A percentile compares a stretch with the other conserved stretches of the same genome.
These are phyloP conservation scores for Drosophila demipolita DNA, from an alignment of 2,888 invertebrate species.

Conservation along the genomic window DNA sequence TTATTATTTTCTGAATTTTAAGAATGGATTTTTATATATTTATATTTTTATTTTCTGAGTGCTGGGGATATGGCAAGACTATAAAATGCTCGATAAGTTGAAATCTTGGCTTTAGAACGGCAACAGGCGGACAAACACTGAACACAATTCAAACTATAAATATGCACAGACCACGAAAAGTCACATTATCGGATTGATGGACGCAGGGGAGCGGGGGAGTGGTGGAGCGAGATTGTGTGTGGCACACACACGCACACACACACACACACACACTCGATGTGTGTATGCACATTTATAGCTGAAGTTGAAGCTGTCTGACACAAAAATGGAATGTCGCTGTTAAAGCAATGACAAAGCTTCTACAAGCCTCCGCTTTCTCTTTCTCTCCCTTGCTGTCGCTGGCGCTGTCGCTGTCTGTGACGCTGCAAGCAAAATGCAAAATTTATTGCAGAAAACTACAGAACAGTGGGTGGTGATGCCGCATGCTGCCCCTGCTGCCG, in stretches of 20 bases:
- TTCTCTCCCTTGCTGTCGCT: background rate
- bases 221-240: background rate
- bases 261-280: background rate
- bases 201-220: too few species aligned
- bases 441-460: slow-evolving; percentile 77
- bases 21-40: background rate
- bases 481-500: slow-evolving; percentile 11
- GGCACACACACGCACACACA: background rate
- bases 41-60: background rate
- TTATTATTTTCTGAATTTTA: background rate
- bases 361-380: background rate
- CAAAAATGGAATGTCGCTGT: slow-evolving; percentile 54
- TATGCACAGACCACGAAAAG: slow-evolving; percentile 60
- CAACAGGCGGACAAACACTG: slow-evolving; percentile 8
- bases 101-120: slow-evolving; percentile 16
- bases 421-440: slow-evolving; percentile 75
- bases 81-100: slow-evolving; percentile 24
- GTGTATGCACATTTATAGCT: slow-evolving; percentile 10
- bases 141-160: slow-evolving; percentile 73
- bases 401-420: slow-evolving; percentile 19
- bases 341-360: slow-evolving; percentile 39
- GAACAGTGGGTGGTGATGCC: slow-evolving; percentile 46
- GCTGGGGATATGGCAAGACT: slow-evolving; percentile 9
- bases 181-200: slow-evolving; percentile 36
- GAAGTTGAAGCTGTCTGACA: slow-evolving; percentile 52